Percentiles rank a stretch among this genome's conserved stretches.
Conservation (phyloP, 2,113 vertebrate species). For the Saguinus midas region DNA sequence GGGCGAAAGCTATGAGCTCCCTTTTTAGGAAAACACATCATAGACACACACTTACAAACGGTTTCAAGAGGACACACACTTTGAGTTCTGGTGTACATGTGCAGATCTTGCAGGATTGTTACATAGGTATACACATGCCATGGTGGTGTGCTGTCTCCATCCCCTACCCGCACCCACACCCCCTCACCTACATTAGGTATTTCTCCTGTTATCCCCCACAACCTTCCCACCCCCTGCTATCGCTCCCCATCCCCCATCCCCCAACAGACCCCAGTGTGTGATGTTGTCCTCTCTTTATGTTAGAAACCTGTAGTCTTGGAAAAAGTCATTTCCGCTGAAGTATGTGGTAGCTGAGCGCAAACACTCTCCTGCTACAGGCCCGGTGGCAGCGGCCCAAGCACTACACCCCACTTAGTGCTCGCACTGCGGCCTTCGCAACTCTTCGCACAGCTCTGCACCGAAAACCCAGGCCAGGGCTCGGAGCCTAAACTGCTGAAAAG, state of each 20-base stretch:
- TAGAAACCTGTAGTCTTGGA: neutral
- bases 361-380: neutral
- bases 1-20: neutral
- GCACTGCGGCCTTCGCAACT: neutral
- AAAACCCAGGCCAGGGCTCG: neutral
- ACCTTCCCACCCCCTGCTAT: no score
- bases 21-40: neutral
- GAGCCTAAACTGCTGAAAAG: neutral
- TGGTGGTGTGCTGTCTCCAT: no score
- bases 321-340: neutral
- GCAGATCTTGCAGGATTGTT: no score
- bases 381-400: neutral
- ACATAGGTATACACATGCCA: no score
- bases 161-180: no score
- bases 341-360: neutral
- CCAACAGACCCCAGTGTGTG: no score
- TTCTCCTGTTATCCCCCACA: no score
- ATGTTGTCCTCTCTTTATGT: neutral
- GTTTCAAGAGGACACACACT: neutral
- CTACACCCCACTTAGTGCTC: neutral
- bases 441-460: rapidly evolving
- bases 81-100: no score
- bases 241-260: no score
- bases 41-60: neutral
- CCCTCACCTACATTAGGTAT: no score